phyloP scores from a whole-genome alignment of 2,888 invertebrate species.

The Agelastica alni region DNA sequence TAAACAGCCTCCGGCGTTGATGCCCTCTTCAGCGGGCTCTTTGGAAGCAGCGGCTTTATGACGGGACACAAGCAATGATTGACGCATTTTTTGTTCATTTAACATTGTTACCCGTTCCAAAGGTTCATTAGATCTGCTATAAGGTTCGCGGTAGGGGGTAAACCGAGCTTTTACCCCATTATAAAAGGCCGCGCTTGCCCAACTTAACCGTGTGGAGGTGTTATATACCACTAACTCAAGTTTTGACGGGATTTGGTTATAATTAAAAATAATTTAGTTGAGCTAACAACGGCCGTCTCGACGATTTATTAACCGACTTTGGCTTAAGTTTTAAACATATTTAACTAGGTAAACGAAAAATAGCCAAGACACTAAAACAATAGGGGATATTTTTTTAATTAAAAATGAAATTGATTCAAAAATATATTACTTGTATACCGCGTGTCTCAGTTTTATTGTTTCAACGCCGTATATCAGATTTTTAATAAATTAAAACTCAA shows the following conservation, averaged over 20 bases:
- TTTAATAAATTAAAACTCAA: no score
- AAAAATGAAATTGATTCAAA: no score
- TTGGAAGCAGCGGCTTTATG: conserved; percentile 30
- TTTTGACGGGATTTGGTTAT: conserved; percentile 39
- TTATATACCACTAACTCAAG: conserved; percentile 38
- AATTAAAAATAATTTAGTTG: conserved; percentile 41
- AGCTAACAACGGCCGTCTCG: conserved; percentile 28
- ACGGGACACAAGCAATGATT: conserved; percentile 40
- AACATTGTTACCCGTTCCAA: conserved; percentile 47
- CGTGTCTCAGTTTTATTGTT: no score
- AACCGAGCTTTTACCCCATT: conserved; percentile 34
- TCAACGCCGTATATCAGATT: no score
- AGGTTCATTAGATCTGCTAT: conserved; percentile 51
- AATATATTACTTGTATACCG: no score
- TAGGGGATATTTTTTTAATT: no score
- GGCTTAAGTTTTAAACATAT: no score
- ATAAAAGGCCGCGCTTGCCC: conserved; percentile 24
- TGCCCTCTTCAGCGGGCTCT: conserved; percentile 7
- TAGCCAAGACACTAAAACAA: no score
- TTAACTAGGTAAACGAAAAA: no score
- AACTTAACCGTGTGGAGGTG: conserved; percentile 38
- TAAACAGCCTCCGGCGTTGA: background rate
- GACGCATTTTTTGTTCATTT: conserved; percentile 47
- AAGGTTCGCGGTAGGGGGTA: conserved; percentile 39
- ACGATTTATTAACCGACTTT: conserved; percentile 19